phyloP scores from a whole-genome alignment of 2,113 vertebrate species.

The Erythrocercus mccallii region DNA sequence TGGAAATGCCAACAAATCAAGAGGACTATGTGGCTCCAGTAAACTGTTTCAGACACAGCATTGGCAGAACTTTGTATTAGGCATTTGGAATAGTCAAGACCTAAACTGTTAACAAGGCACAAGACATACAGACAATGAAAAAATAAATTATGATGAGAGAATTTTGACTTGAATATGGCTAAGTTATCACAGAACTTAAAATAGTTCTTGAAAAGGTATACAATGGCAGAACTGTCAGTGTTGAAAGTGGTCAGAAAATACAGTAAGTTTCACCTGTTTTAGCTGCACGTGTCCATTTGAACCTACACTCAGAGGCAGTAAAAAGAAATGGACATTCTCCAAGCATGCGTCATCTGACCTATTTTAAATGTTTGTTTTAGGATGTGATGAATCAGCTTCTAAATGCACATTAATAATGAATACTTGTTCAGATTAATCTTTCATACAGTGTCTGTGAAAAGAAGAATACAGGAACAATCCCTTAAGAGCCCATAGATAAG shows the following conservation, averaged over 20 bases:
- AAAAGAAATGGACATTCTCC: not conserved
- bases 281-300: not conserved
- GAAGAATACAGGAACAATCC: not conserved
- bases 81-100: not conserved
- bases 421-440: not conserved
- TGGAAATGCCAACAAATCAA: not conserved
- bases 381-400: not conserved
- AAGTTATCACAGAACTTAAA: not conserved
- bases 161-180: not conserved
- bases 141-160: not conserved
- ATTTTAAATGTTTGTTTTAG: not conserved
- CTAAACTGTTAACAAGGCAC: not conserved
- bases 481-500: not conserved
- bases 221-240: not conserved
- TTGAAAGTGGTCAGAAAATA: not conserved
- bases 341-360: not conserved
- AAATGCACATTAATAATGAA: not conserved
- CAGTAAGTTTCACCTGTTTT: not conserved
- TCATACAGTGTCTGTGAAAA: not conserved
- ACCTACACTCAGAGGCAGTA: not conserved
- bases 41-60: not conserved
- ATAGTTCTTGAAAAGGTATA: rapidly evolving
- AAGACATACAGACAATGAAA: not conserved
- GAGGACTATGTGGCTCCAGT: not conserved
- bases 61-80: not conserved